Evolutionary conservation across 2,113 vertebrate species (phyloP).

Genomic region (Nematolebias whitei): DNA sequence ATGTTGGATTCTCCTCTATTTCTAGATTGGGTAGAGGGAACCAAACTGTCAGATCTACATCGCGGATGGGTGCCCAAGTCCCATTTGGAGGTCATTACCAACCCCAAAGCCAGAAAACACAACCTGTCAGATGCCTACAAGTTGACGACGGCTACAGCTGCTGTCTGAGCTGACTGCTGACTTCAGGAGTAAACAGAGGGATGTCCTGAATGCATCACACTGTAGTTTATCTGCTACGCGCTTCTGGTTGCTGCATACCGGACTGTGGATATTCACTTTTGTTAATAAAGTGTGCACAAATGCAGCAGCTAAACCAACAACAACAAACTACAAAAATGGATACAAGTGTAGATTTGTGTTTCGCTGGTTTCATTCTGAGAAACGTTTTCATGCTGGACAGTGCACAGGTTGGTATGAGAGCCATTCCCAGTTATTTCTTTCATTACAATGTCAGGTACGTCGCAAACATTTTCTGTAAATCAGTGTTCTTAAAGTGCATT

Average conservation of each 20-base stretch:
- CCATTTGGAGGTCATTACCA: constrained; percentile 88
- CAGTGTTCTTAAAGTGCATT: constrained; percentile 5
- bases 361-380: constrained; percentile 15
- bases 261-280: constrained; percentile 18
- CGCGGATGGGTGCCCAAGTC: constrained; percentile 89
- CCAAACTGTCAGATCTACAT: constrained; percentile 89
- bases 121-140: constrained; percentile 92
- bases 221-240: background rate
- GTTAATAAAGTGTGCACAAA: background rate
- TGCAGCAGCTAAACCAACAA: constrained; percentile 8
- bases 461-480: background rate
- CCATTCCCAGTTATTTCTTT: background rate
- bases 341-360: constrained; percentile 14
- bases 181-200: background rate
- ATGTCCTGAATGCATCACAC: background rate
- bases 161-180: constrained; percentile 41
- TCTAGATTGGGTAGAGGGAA: constrained; percentile 92
- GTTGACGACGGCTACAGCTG: constrained; percentile 85
- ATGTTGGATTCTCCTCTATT: constrained; percentile 14
- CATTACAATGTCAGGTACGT: constrained; percentile 7
- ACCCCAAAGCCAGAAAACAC: constrained; percentile 79
- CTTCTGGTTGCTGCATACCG: constrained; percentile 18
- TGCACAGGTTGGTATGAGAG: constrained; percentile 21
- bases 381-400: constrained; percentile 16
- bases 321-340: constrained; percentile 9